Base-by-base conservation (phyloP, 2,113 vertebrate genomes). In the Zosterops japonicus region DNA sequence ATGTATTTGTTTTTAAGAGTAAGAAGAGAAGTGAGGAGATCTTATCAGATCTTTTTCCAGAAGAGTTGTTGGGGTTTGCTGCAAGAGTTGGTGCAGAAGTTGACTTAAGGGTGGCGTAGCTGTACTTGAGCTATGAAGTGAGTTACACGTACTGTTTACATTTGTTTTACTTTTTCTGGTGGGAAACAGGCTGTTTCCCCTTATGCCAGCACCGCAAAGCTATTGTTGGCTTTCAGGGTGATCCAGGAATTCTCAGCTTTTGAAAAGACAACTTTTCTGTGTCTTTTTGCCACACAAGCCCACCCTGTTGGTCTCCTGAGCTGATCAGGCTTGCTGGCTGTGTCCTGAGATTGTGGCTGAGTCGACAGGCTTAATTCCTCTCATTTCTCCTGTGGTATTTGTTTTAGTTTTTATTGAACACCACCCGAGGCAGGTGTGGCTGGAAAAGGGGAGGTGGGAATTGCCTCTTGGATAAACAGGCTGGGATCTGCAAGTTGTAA, bases 391-490 rank as follows among this genome's bases (percentile, higher is more conserved):
- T 41, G 64, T 21, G 56, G 29, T 70, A 12, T 18, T 68, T 80
- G 29, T 27, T 67, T 87, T 35, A 59, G 55, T 47, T 89, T 90
- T 71, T 68, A 76, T 57, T 71, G 78, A 93, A 56, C 23, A 13
- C 41, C 46, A 57, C 67, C 70, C 2, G 15, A 79, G 84, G 59
- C 74, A 79, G 85, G 83, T 56, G 80, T 81, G 89, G 72, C 60
- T 91, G 83, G 31, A 52, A 46, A 83, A 89, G 80, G n/a, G 42
- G 86, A 78, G 86, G 49, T 81, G 91, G 74, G 89, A 89, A 63
- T 80, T 79, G 81, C 77, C 72, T 83, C 33, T 83, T 21, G 72
- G 86, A 67, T 52, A 55, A 63, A 41, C 28, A 21, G 49, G 27
- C 83, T 89, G 68, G 57, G 39, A 86, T 39, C 71, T 46, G n/a